Conservation (phyloP, 2,888 invertebrate genomes). For the Eupithecia subfuscata region DNA sequence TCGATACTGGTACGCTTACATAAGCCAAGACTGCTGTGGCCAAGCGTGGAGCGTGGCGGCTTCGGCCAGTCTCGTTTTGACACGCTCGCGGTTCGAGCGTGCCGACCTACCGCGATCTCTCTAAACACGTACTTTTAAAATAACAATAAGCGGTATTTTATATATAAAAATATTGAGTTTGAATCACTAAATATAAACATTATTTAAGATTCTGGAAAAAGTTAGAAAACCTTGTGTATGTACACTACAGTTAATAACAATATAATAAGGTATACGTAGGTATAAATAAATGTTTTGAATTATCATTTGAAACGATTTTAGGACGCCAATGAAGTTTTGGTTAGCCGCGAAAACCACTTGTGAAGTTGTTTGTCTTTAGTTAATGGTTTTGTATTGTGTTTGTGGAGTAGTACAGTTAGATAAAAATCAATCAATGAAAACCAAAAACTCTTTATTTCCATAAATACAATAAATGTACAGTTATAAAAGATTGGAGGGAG, state of each 20-base stretch:
- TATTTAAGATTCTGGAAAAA: not conserved
- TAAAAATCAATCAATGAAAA: too few species aligned
- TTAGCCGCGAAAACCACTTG: constrained; percentile 56
- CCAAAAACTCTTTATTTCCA: too few species aligned
- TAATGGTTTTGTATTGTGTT: constrained; percentile 3
- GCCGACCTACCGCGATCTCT: constrained; percentile 46
- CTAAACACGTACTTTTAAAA: constrained; percentile 22
- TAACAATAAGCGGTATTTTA: not conserved
- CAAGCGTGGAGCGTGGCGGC: constrained; percentile 45
- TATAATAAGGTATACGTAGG: not conserved
- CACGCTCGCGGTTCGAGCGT: constrained; percentile 65
- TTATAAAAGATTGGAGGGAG: too few species aligned
- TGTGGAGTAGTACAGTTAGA: not conserved
- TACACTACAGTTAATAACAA: not conserved
- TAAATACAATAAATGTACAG: too few species aligned
- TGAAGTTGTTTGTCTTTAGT: constrained; percentile 40
- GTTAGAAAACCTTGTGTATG: not conserved
- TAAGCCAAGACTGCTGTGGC: constrained; percentile 48
- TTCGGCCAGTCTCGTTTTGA: constrained; percentile 68
- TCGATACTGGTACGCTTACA: constrained; percentile 49
- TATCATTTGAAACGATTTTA: not conserved
- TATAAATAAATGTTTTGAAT: not conserved
- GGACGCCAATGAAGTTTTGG: constrained; percentile 31
- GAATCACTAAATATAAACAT: not conserved
- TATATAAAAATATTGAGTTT: not conserved